Evolutionary conservation across 2,888 invertebrate genomes (phyloP).

Genomic region (Falcaria lacertinaria): DNA sequence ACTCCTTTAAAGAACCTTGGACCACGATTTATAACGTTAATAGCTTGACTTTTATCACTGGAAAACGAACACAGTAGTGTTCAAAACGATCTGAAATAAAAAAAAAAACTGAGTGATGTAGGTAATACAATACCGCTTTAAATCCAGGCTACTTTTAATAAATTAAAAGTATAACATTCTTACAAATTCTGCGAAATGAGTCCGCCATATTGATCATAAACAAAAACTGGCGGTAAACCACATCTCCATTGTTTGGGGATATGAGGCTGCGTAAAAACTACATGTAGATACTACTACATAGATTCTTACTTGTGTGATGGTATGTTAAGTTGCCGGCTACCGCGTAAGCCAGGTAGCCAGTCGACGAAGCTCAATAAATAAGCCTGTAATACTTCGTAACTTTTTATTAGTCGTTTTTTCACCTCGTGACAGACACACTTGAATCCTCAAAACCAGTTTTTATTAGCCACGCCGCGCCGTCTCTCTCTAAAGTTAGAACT

Average conservation of each 20-base stretch:
- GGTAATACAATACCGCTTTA: too few species aligned
- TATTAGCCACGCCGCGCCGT: constrained; percentile 27
- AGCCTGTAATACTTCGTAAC: constrained; percentile 13
- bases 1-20: too few species aligned
- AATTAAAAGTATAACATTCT: not conserved
- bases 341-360: constrained; percentile 54
- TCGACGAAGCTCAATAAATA: constrained; percentile 26
- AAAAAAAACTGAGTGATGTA: too few species aligned
- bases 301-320: too few species aligned
- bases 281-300: not conserved
- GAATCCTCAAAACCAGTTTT: constrained; percentile 42
- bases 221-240: constrained; percentile 25
- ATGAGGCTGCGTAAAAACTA: not conserved
- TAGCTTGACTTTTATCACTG: too few species aligned
- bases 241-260: constrained; percentile 18
- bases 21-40: too few species aligned
- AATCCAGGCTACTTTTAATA: too few species aligned
- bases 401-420: constrained; percentile 16
- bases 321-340: constrained; percentile 32
- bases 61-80: too few species aligned
- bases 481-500: constrained; percentile 22
- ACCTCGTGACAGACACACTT: constrained; percentile 20
- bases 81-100: too few species aligned
- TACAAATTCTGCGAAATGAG: too few species aligned
- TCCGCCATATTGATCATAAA: constrained; percentile 12